A percentile compares a stretch with the other conserved stretches of the same genome.
Evolutionary conservation across 2,113 vertebrate species (phyloP).

Genomic region (Trogon melanurus): DNA sequence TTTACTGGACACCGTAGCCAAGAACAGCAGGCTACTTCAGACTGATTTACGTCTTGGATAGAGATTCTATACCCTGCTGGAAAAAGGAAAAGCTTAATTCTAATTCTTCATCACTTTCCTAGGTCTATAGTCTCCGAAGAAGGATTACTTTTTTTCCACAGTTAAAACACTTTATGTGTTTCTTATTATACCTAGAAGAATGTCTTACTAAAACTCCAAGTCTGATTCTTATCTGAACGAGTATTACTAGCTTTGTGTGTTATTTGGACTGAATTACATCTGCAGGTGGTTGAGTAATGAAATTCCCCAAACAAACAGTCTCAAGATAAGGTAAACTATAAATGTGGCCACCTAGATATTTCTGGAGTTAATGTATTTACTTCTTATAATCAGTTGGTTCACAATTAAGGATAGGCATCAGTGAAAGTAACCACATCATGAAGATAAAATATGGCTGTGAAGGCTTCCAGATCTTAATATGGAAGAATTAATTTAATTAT

Average conservation of each 20-base stretch:
- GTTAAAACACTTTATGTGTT: neutral
- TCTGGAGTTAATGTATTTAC: neutral
- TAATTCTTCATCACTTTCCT: neutral
- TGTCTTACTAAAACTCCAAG: neutral
- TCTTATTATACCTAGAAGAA: neutral
- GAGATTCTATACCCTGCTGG: neutral
- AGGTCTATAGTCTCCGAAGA: neutral
- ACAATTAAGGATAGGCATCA: constrained; percentile 14
- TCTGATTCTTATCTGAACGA: neutral
- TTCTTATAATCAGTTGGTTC: neutral
- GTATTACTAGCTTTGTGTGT: neutral
- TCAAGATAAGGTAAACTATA: neutral
- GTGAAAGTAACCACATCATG: constrained; percentile 33
- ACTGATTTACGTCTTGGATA: neutral
- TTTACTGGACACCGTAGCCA: neutral
- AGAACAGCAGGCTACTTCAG: neutral
- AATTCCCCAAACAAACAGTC: neutral
- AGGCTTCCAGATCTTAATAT: constrained; percentile 28
- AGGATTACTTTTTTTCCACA: neutral
- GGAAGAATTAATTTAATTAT: constrained; percentile 51
- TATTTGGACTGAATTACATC: neutral
- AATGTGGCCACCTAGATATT: neutral
- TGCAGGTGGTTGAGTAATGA: neutral
- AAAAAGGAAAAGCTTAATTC: neutral
- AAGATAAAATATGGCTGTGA: constrained; percentile 32